Conservation (phyloP, 2,797 vertebrate species). For the Apogon hyalosoma region DNA sequence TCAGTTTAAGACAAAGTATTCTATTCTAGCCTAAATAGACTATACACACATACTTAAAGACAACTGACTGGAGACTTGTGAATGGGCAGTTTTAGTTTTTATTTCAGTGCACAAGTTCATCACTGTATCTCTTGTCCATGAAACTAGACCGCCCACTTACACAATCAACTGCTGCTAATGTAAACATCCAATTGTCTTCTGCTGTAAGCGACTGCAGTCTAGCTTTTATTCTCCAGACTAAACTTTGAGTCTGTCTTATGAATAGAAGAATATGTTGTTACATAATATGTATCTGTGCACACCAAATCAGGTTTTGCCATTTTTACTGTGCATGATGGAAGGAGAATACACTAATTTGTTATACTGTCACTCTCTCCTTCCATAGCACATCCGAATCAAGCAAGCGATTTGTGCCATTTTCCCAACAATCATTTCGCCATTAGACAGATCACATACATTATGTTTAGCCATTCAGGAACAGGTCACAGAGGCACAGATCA, state of each 20-base stretch:
- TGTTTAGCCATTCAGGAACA: constrained; percentile 10
- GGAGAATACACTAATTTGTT: background rate
- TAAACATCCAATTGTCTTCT: constrained; percentile 23
- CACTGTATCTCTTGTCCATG: background rate
- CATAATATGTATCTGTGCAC: constrained; percentile 17
- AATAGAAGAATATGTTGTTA: background rate
- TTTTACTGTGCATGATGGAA: background rate
- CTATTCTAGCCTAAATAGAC: too few species aligned
- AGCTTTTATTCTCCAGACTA: constrained; percentile 8
- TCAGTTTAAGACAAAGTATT: too few species aligned
- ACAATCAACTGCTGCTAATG: constrained; percentile 21
- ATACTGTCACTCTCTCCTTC: background rate
- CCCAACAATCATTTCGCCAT: constrained; percentile 30
- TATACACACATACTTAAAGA: background rate
- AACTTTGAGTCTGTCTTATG: background rate
- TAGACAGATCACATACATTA: constrained; percentile 10
- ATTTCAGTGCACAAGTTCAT: constrained; percentile 54
- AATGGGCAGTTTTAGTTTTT: constrained; percentile 51
- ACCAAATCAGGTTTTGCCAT: constrained; percentile 10
- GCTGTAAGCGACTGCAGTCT: background rate
- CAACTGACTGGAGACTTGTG: background rate
- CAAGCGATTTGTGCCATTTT: constrained; percentile 26
- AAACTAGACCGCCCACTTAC: constrained; percentile 22
- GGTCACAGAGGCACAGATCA: constrained; percentile 27
- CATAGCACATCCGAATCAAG: constrained; percentile 14